Base-by-base conservation (phyloP, 2,888 invertebrate species). In the Ophonus ardosiacus region DNA sequence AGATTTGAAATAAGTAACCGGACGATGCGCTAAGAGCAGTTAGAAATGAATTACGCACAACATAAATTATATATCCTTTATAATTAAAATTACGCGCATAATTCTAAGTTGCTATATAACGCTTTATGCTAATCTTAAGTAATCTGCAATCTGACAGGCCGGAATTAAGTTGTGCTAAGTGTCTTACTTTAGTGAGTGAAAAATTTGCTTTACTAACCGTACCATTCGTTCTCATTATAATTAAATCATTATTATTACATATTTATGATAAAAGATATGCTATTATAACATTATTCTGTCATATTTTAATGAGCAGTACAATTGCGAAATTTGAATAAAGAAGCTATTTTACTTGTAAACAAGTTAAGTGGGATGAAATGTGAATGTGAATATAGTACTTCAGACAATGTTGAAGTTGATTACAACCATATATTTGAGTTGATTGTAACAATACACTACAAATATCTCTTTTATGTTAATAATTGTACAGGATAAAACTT, bases 81-180 rank as follows among this genome's bases (percentile, higher is more conserved):
- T 79, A 63, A 81, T 81, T 81, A 81, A 21, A 81, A 51, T 81
- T 81, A 51, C 63, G 65, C 61, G 61, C 65, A 65, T 81, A 81
- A 65, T 63, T 81, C 81, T 61, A 63, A 65, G 38, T 17, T 81
- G 61, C 18, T 43, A 65, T 78, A 56, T 65, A 65, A 81, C 43
- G 63, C 63, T 63, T 81, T 81, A 81, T 81, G 79, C 38, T 59
- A 80, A 80, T 80, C 40, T 51, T 43, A 51, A 51, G 51, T 61
- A 81, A 81, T 81, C 81, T 24, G n/a, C 21, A 81, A 65, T 81
- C 65, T 81, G 81, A 81, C 63, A 81, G 38, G 40, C 40, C 15
- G 59, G 80, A 56, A 38, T 79, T 79, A 79, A 79, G 71, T 10
- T 68, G 31, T 68, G 68, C 38, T 31, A 68, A 68, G 38, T 63